Percentiles rank a stretch among this genome's conserved stretches.
Conservation (phyloP, 2,113 vertebrate species). For the Caranx melampygus region DNA sequence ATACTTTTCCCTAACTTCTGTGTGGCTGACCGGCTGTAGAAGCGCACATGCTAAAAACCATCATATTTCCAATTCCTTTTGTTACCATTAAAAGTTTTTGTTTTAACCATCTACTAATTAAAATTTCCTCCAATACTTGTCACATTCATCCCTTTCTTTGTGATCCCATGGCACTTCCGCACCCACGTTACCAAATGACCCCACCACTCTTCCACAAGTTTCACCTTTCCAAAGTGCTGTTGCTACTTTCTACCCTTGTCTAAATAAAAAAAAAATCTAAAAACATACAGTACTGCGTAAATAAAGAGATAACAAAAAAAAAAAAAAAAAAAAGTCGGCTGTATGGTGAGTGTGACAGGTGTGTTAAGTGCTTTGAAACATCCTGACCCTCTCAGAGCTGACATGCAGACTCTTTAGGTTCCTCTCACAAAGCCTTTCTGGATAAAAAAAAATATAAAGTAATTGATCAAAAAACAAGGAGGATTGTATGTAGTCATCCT, state of each 20-base stretch:
- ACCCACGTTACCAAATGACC: slow-evolving; percentile 69
- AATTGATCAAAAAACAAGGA: slow-evolving; percentile 36
- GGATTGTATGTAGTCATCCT: slow-evolving; percentile 48
- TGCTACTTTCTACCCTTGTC: slow-evolving; percentile 81
- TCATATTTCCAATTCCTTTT: not conserved
- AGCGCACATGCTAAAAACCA: slow-evolving; percentile 28
- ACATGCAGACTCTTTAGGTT: slow-evolving; percentile 54
- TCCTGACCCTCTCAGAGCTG: slow-evolving; percentile 78
- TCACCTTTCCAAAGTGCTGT: slow-evolving; percentile 88
- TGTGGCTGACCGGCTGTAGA: not conserved
- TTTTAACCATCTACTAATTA: slow-evolving; percentile 27
- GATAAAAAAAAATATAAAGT: slow-evolving; percentile 58
- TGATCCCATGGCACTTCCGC: slow-evolving; percentile 81
- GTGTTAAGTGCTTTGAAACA: slow-evolving; percentile 90
- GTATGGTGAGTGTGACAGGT: slow-evolving; percentile 88
- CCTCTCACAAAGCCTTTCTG: slow-evolving; percentile 48
- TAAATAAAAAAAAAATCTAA: slow-evolving; percentile 62
- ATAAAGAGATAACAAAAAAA: slow-evolving; percentile 80
- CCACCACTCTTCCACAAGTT: slow-evolving; percentile 80
- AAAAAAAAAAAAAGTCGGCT: slow-evolving; percentile 34
- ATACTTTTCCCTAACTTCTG: slow-evolving; percentile 36
- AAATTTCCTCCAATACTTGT: slow-evolving; percentile 83
- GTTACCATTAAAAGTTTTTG: not conserved
- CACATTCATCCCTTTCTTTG: slow-evolving; percentile 89
- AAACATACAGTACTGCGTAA: slow-evolving; percentile 95